Evolutionary conservation across 2,113 vertebrate genomes (phyloP), one percentile per base, ranked within the genome.

Genomic region (Girardinichthys multiradiatus): DNA sequence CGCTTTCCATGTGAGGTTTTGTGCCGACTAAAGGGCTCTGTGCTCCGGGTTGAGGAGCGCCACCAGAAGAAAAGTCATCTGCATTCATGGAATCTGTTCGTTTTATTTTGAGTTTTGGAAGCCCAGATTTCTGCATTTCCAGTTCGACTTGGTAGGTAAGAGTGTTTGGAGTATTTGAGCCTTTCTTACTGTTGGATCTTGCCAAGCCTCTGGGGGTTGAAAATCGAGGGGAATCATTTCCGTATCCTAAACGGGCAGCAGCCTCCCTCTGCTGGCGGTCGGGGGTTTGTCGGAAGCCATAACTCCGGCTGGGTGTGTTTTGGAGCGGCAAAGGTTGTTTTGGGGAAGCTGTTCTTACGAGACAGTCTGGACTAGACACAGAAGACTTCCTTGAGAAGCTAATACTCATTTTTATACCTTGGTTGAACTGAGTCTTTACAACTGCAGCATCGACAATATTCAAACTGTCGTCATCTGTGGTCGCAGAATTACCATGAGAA

Each of bases 71-170:
- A 0, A 63, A 64, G 33, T 95, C 94, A 1, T 79, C 14, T 0
- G 78, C 68, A 0, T 83, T 89, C 76, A 82, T 87, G 19, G 97
- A 94, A 1, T 95, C 93, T 0, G 94, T 85, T 61, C 95, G 95
- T 76, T 94, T 97, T 79, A 98, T 92, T 42, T 94, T 96, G 8
- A 99, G 96, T 68, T 96, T 98, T 14, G 97, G 98, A 62, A 97
- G 90, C 39, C 97, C 97, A 0, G 96, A 96, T 0, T 93, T 93
- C 65, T 95, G 96, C 95, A 98, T 96, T 77, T 97, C 95, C 66
- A 98, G 87, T 74, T 98, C 95, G 1, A 98, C 95, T 63, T 97
- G 93, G 0, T 98, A 98, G 0, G 93, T 92, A 0, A 90, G 89
- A 0, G 92, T 33, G 27, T 84, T 87, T 2, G 73, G 75, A 27